Evolutionary conservation across 2,113 vertebrate species (phyloP), one percentile per base, ranked within the genome.

Genomic region (Epinephelus fuscoguttatus): DNA sequence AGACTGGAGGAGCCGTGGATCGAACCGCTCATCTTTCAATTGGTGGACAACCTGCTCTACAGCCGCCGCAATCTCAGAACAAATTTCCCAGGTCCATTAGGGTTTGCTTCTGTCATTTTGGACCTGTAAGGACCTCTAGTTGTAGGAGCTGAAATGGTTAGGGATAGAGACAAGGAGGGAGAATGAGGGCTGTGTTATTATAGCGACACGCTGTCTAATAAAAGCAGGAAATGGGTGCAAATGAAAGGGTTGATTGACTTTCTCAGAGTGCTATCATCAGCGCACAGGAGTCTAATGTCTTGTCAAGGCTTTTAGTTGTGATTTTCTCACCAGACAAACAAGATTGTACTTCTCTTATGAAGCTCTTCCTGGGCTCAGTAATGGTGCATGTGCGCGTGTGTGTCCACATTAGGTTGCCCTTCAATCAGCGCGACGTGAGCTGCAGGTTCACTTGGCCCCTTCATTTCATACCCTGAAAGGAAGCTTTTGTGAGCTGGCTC

Each of bases 381-480:
- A 76, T 37, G 52, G 50, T 66, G 59, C 27, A 66, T 75, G 8
- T 77, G 61, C 52, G 40, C 68, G 71, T 70, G 33, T 55, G 56
- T 70, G 69, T 70, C 45, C 67, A 37, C 33, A 42, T 59, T 74
- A 78, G 75, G 79, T 77, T 78, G 86, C 86, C 82, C 84, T 82
- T 85, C 84, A 86, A 56, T 80, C 74, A 84, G 81, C 80, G 91
- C 82, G 80, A 82, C 56, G 69, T 56, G 85, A 91, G 57, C 81
- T 84, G 75, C 76, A 84, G 86, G 86, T 91, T 92, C 80, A 86
- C 52, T 78, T 52, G 70, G 69, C 63, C 78, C 76, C 80, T 84
- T 83, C 76, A 69, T 84, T 89, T 86, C 82, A 81, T 79, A 81
- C 55, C 73, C 86, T 89, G 88, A 90, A 90, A 86, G 71, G 70